Evolutionary conservation across 2,797 vertebrate species (phyloP).

Genomic region (Hirundo rustica): DNA sequence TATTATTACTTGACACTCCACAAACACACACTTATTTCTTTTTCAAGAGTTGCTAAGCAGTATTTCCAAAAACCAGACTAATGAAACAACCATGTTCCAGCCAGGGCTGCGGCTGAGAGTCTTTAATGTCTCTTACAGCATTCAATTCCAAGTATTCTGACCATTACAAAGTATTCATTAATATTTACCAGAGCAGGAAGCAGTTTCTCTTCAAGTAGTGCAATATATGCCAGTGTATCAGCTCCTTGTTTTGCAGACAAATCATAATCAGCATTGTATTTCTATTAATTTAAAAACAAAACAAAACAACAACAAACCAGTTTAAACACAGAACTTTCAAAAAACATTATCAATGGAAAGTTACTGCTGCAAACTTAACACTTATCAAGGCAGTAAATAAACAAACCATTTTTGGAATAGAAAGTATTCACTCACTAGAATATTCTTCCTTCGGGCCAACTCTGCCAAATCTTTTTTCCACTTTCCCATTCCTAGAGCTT

Average conservation of each 20-base stretch:
- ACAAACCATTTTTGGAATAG: not conserved
- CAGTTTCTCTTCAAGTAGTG: slow-evolving; percentile 93
- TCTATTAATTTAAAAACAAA: slow-evolving; percentile 74
- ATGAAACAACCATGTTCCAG: not conserved
- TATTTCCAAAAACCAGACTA: not conserved
- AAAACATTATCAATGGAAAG: not conserved
- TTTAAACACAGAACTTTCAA: not conserved
- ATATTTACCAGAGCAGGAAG: slow-evolving; percentile 88
- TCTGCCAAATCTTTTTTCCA: not conserved
- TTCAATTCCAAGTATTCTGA: not conserved
- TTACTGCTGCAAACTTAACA: not conserved
- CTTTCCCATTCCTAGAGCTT: not conserved
- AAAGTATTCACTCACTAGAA: not conserved
- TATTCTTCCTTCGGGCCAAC: not conserved
- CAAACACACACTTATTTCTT: not conserved
- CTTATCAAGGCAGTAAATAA: not conserved
- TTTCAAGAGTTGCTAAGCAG: not conserved
- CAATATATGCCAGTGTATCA: slow-evolving; percentile 95
- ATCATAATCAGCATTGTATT: slow-evolving; percentile 93
- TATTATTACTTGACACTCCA: not conserved
- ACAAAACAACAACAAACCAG: not conserved
- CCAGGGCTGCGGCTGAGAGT: not conserved
- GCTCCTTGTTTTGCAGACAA: slow-evolving; percentile 93
- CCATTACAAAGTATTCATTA: not conserved
- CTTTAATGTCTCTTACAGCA: not conserved